phyloP scores from a whole-genome alignment of 2,888 invertebrate genomes.

The Hyalella azteca region DNA sequence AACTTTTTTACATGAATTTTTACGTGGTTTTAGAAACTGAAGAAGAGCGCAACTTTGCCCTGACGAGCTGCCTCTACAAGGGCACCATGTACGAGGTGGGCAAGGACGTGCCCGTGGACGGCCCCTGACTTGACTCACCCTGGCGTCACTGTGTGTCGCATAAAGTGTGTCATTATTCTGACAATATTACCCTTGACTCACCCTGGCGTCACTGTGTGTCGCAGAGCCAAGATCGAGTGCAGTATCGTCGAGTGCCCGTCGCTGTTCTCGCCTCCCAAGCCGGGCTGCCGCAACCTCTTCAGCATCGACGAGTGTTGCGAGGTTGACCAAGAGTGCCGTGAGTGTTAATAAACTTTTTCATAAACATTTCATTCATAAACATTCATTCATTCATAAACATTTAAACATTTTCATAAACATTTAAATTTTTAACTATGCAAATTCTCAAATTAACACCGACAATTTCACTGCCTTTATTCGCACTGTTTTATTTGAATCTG shows the following conservation, averaged over 20 bases:
- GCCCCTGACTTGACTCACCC: not conserved
- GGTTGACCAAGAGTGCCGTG: slow-evolving; percentile 43
- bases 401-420: no score
- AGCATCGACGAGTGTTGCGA: slow-evolving; percentile 39
- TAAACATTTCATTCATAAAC: no score
- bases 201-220: not conserved
- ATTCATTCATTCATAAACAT: no score
- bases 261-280: slow-evolving; percentile 32
- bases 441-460: no score
- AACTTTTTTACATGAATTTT: no score
- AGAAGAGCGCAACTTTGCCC: not conserved
- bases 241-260: slow-evolving; percentile 43
- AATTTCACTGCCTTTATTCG: no score
- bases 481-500: no score
- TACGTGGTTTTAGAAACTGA: no score
- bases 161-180: not conserved
- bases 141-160: not conserved
- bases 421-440: no score
- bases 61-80: not conserved
- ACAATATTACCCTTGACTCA: not conserved
- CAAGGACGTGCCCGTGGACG: not conserved
- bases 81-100: not conserved
- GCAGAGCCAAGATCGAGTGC: slow-evolving; percentile 41
- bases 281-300: slow-evolving; percentile 42
- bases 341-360: slow-evolving; percentile 33